Evolutionary conservation across 92 coral and sea anemone genomes (phyloP).

Genomic region (Pocillopora grandis): DNA sequence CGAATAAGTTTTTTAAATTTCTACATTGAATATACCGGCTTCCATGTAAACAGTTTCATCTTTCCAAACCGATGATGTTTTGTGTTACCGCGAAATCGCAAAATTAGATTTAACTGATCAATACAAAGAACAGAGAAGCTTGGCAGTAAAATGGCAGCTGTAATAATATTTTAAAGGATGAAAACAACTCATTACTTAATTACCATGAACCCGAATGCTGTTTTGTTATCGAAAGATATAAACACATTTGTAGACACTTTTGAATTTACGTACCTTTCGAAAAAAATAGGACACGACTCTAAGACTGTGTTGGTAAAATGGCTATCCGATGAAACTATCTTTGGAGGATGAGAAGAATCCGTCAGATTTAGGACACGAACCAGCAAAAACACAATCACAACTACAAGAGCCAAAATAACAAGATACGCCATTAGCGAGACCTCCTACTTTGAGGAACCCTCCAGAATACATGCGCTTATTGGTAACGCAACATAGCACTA

Average conservation of each 20-base stretch:
- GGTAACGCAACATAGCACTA: not conserved
- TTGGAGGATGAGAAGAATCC: conserved; percentile 67
- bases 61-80: too few relatives aligned
- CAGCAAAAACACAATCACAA: conserved; percentile 60
- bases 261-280: conserved; percentile 62
- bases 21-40: too few relatives aligned
- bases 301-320: conserved; percentile 64
- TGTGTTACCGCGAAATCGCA: too few relatives aligned
- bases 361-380: conserved; percentile 74
- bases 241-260: too few relatives aligned
- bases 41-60: too few relatives aligned
- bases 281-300: conserved; percentile 83
- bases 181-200: too few relatives aligned
- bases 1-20: too few relatives aligned
- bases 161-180: too few relatives aligned
- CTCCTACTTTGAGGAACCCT: conserved; percentile 17
- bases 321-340: conserved; percentile 59
- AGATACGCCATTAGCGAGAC: conserved; percentile 23
- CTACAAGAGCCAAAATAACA: conserved; percentile 51
- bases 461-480: conserved; percentile 15
- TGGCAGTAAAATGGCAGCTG: too few relatives aligned
- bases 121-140: too few relatives aligned
- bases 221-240: too few relatives aligned
- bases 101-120: too few relatives aligned
- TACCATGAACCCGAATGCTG: not conserved